Evolutionary conservation across 1,140 invertebrate species (phyloP), one percentile per base, ranked within the genome.

Genomic region (Proctacanthus coquilletti): DNA sequence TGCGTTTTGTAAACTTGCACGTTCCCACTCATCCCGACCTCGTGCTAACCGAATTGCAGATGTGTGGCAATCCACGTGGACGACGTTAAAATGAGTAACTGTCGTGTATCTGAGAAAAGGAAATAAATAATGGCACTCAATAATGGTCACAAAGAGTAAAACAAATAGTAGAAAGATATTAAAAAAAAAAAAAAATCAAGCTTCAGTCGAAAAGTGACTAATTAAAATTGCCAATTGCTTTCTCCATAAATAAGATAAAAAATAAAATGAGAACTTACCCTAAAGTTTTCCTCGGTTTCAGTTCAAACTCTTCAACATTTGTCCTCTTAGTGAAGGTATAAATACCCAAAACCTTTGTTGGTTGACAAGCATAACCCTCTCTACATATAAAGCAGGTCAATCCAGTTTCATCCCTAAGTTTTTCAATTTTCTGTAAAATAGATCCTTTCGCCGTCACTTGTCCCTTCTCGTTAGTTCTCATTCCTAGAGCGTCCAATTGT

Each of bases 31-130:
- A 51, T 97, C 92, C 39, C 93, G 68, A 11, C 71, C 72, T 5
- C 75, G 69, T 0, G 75, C 74, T 14, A 76, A 53, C 21, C 77
- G 63, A 21, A 98, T 92, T 33, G 93, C 93, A 8, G 87, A 87
- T 71, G 92, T 89, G 61, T 98, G 93, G 57, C 94, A 98, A 56
- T 98, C 92, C 9, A 96, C 80, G 63, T 98, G 94, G 3, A 98
- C 89, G 9, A 97, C 80, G 64, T 98, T 98, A 64, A 97, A 97
- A 67, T 98, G 93, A 3, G 89, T 93, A 3, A 98, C 93, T 0
- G 93, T 97, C 8, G 79, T 84, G 58, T 94, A 96, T 11, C 23
- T 27, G 23, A 9, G 13, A 27, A 8, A 27, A 27, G 8, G n/a
- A n/a, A n/a, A n/a, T n/a, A n/a, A n/a, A n/a, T n/a, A n/a, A n/a